Base-by-base conservation (phyloP, 2,888 invertebrate genomes). In the Eumacrocentrus americanus region DNA sequence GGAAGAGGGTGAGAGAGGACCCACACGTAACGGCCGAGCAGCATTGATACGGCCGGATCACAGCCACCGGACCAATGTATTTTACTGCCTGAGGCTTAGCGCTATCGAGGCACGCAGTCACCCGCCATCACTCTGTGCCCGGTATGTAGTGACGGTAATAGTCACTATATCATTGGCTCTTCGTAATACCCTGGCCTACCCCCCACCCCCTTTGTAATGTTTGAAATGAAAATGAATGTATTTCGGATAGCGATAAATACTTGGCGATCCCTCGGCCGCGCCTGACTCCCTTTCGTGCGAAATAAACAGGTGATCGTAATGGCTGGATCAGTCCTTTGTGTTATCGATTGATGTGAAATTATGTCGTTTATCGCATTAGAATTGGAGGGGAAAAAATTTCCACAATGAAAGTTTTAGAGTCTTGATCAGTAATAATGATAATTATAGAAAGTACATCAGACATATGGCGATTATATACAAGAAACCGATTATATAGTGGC, bases 101-200 rank as follows among this genome's bases (percentile, higher is more conserved):
- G 78, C 79, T 80, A 80, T 80, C 79, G 79, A 79, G 76, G 79
- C 79, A 79, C 75, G 77, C 80, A 80, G 80, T 80, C 80, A 79
- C 76, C 77, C 78, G 77, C 78, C 80, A 80, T 80, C 80, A 80
- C 78, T 80, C 80, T 75, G 74, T 70, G 72, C 74, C 71, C 75
- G 75, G 76, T 78, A 78, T 77, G 78, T 76, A 79, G 75, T 79
- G 80, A 80, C 80, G 79, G 79, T 80, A 80, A 80, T 80, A 80
- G 79, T 80, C 80, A 79, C 78, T 80, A 80, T 80, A 80, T 80
- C 80, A 80, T 80, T 79, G 80, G 80, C 80, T 80, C 78, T 77
- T 76, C 75, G 77, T 79, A 79, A 78, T 79, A 78, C 79, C 78
- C 79, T 76, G 72, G 73, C 70, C 71, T 70, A 68, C 69, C 70